phyloP scores from a whole-genome alignment of 2,797 vertebrate species.

The Cryptoprocta ferox region DNA sequence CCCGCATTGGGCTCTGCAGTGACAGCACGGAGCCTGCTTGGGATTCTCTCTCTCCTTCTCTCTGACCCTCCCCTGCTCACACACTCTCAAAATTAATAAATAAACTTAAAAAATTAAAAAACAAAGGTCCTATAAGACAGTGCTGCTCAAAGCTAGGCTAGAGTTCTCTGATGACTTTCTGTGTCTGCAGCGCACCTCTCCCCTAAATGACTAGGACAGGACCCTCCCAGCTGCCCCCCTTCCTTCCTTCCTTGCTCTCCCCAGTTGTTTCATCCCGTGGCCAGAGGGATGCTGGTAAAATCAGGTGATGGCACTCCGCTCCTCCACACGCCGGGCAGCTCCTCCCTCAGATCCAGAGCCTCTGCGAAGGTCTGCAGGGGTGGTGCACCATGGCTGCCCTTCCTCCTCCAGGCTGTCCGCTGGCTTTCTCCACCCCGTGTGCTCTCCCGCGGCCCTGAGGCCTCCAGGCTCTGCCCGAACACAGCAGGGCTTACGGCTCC shows the following conservation, averaged over 20 bases:
- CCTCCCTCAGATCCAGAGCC: not conserved
- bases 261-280: not conserved
- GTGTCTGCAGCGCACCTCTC: rapidly evolving
- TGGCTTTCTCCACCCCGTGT: not conserved
- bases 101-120: too few relatives aligned
- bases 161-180: rapidly evolving
- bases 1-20: too few relatives aligned
- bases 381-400: too few relatives aligned
- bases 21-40: too few relatives aligned
- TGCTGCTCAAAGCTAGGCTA: rapidly evolving
- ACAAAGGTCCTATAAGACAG: too few relatives aligned
- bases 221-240: not conserved
- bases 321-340: not conserved
- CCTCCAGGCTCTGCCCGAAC: not conserved
- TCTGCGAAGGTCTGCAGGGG: not conserved
- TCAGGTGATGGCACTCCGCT: not conserved
- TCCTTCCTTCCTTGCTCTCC: not conserved
- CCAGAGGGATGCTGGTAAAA: not conserved
- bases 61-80: too few relatives aligned
- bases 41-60: too few relatives aligned
- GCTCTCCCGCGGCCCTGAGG: not conserved
- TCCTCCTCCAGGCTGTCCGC: not conserved
- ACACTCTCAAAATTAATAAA: too few relatives aligned
- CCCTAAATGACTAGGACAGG: rapidly evolving
- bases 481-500: not conserved